Evolutionary conservation across 92 coral and sea anemone species (phyloP).

Genomic region (Epizoanthus ramosus): DNA sequence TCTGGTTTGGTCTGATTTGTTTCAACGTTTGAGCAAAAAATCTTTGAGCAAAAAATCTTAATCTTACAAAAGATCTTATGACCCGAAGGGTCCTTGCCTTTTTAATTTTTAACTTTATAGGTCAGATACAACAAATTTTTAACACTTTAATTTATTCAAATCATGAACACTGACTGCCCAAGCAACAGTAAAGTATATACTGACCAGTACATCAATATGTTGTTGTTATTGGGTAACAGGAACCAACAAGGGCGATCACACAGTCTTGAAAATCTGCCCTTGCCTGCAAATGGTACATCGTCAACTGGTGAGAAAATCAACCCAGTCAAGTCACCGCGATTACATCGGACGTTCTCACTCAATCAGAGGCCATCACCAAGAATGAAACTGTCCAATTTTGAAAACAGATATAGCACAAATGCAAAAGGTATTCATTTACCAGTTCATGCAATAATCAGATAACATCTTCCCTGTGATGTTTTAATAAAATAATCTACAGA

Average conservation of each 20-base stretch:
- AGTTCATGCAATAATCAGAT: background rate
- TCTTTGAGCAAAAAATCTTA: too few species aligned
- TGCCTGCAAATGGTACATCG: constrained; percentile 51
- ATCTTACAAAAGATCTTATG: too few species aligned
- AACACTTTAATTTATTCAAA: too few species aligned
- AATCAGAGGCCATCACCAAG: constrained; percentile 84
- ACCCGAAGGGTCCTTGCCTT: too few species aligned
- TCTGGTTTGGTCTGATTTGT: too few species aligned
- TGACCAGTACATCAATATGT: too few species aligned
- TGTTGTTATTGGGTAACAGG: background rate
- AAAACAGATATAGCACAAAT: constrained; percentile 77
- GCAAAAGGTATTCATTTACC: constrained; percentile 58
- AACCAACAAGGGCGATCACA: constrained; percentile 63
- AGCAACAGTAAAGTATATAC: too few species aligned
- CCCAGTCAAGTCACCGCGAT: constrained; percentile 67
- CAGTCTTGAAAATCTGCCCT: constrained; percentile 77
- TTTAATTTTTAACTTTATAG: too few species aligned
- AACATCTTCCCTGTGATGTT: too few species aligned
- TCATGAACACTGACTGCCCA: too few species aligned
- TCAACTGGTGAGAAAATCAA: constrained; percentile 38
- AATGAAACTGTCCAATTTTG: constrained; percentile 58
- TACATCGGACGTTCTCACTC: constrained; percentile 81
- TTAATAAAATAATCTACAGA: background rate
- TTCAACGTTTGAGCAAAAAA: too few species aligned
- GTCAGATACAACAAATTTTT: too few species aligned